Conservation (phyloP, 2,888 invertebrate species). For the Hemistola chrysoprasaria region DNA sequence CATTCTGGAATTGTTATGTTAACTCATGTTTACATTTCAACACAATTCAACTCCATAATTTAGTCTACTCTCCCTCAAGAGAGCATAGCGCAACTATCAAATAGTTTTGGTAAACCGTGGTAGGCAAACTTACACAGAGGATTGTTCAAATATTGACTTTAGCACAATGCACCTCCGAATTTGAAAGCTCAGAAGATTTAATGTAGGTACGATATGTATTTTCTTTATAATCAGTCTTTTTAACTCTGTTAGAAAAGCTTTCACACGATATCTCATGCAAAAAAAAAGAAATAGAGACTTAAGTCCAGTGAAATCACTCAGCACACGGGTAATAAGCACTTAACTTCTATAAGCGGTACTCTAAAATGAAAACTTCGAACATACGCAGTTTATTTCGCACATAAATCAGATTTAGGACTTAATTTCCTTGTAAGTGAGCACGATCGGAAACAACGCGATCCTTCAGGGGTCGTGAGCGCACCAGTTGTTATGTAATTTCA, state of each 20-base stretch:
- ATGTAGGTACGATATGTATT: no score
- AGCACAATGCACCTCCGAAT: constrained; percentile 43
- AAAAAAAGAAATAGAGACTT: no score
- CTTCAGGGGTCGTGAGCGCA: constrained; percentile 33
- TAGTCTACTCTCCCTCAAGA: not conserved
- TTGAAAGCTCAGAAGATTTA: no score
- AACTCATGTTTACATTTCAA: not conserved
- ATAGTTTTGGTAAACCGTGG: constrained; percentile 32
- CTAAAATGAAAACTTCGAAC: no score
- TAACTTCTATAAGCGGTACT: not conserved
- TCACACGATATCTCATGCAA: no score
- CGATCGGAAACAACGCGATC: constrained; percentile 36
- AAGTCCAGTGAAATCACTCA: no score
- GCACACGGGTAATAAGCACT: not conserved
- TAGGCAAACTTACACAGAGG: no score
- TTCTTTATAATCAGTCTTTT: no score
- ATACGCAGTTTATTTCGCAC: constrained; percentile 9
- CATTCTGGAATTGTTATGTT: no score
- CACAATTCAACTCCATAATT: not conserved
- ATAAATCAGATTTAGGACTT: constrained; percentile 25
- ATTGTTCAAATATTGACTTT: constrained; percentile 52
- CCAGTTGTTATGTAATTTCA: constrained; percentile 35
- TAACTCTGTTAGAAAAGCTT: no score
- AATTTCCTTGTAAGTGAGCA: constrained; percentile 24
- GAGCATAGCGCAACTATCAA: constrained; percentile 1